Conservation (phyloP, 2,113 vertebrate genomes). For the Thalassoma bifasciatum region DNA sequence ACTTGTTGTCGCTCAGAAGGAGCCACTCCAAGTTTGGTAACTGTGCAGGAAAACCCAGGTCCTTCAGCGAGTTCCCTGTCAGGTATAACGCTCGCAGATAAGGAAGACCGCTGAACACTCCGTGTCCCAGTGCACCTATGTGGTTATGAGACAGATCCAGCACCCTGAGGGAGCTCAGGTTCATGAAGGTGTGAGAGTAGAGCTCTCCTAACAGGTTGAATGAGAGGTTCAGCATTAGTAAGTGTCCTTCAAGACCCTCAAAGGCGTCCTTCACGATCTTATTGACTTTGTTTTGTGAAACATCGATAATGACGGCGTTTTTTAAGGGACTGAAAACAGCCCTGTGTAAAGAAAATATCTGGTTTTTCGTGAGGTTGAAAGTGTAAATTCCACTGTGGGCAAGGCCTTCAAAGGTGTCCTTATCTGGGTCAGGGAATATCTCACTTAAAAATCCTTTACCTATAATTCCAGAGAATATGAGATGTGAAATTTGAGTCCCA, state of each 20-base stretch:
- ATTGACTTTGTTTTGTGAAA: constrained; percentile 88
- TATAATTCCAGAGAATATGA: constrained; percentile 72
- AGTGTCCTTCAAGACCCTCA: constrained; percentile 77
- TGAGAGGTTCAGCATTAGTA: constrained; percentile 86
- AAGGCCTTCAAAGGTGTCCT: constrained; percentile 85
- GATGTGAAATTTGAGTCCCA: constrained; percentile 78
- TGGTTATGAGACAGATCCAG: constrained; percentile 90
- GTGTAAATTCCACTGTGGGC: constrained; percentile 68
- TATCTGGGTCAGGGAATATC: constrained; percentile 85
- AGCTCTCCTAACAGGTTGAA: constrained; percentile 88
- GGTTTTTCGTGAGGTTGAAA: constrained; percentile 82
- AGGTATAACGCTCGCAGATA: constrained; percentile 81
- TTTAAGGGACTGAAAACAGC: constrained; percentile 80
- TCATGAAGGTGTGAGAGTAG: constrained; percentile 77
- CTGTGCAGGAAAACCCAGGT: constrained; percentile 59
- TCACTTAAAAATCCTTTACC: constrained; percentile 83
- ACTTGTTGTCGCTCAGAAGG: constrained; percentile 83
- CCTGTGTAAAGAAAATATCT: constrained; percentile 82
- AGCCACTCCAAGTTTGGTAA: constrained; percentile 72
- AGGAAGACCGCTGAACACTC: constrained; percentile 80
- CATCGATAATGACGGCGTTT: constrained; percentile 73
- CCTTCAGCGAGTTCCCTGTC: constrained; percentile 86
- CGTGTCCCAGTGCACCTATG: constrained; percentile 79
- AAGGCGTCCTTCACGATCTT: constrained; percentile 83
- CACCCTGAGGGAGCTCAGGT: constrained; percentile 67